A percentile compares a stretch with the other conserved stretches of the same genome.
phyloP scores from a whole-genome alignment of 2,113 vertebrate species.

The Rallus limicola region DNA sequence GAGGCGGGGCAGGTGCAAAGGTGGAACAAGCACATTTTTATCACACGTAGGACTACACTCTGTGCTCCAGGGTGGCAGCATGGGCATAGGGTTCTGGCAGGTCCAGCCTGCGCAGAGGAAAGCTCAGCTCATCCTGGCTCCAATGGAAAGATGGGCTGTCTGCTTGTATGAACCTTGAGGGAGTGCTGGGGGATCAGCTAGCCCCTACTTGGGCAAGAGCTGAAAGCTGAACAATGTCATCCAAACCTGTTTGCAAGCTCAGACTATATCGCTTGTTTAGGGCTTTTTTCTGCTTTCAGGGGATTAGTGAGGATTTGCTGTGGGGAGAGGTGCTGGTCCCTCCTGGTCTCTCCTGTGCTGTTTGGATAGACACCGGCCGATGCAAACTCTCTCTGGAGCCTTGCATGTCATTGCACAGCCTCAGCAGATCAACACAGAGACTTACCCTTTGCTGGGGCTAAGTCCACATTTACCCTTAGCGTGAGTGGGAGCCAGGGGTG shows the following conservation, averaged over 20 bases:
- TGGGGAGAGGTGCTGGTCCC: rapidly evolving
- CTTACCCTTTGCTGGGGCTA: not conserved
- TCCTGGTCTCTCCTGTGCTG: not conserved
- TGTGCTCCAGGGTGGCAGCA: not conserved
- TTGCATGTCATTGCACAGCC: not conserved
- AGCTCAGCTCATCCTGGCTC: not conserved
- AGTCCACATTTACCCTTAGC: not conserved
- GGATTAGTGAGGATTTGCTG: not conserved
- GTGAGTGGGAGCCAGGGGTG: not conserved
- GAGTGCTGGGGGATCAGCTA: not conserved
- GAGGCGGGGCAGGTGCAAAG: not conserved
- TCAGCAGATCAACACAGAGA: not conserved
- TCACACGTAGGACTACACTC: not conserved
- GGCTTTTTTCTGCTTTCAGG: constrained; percentile 11
- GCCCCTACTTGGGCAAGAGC: not conserved
- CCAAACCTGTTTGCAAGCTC: not conserved
- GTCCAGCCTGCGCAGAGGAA: not conserved
- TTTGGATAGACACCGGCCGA: rapidly evolving
- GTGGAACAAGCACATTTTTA: not conserved
- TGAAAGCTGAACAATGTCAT: not conserved
- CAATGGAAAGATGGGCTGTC: not conserved
- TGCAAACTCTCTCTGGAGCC: not conserved
- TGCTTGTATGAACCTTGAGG: not conserved
- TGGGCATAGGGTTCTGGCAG: not conserved
- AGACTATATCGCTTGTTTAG: not conserved